Base-by-base conservation (phyloP, 2,113 vertebrate genomes). In the Silurus meridionalis region DNA sequence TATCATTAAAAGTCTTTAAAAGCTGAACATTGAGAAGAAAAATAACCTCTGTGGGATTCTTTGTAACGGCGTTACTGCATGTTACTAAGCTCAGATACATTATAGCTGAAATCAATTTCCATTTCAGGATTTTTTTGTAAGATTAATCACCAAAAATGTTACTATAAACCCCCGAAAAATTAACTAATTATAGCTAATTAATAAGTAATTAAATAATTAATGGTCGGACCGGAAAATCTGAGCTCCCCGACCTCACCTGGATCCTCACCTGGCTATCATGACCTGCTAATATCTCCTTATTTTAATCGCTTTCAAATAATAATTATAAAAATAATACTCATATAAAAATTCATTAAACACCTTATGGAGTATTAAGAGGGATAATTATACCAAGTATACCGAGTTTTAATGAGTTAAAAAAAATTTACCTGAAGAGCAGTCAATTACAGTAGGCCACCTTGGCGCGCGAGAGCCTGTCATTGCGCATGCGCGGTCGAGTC, bases 401-500 rank as follows among this genome's bases (percentile, higher is more conserved):
- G 13, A 9, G 7, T 9, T 15, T 17, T 15, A 15, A 55, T 1
- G 8, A 25, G 52, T 52, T 14, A 58, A 37, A 21, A 60, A 8
- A 60, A 17, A 57, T 8, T 17, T 21, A 80, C 55, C 78, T 60
- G 78, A 4, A 2, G 55, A 19, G 1, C 25, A 28, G 37, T 14
- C 23, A 13, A n/a, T 57, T 11, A 77, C 50, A 0, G 10, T 0
- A 21, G 6, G 0, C 52, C 25, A 28, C 13, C 1, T 15, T 57
- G 75, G 15, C 55, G 15, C 17, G 55, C 53, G n/a, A 2, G n/a
- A 0, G n/a, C 19, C 28, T 11, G 25, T 46, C 55, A 60, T 80
- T 80, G 78, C 78, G 78, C 78, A 80, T 80, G 78, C 78, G 28
- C 57, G 7, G 28, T 80, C 57, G 57, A 61, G 57, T 61, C 57